Base-by-base conservation (phyloP, 1,140 invertebrate species). In the Lethrus apterus region DNA sequence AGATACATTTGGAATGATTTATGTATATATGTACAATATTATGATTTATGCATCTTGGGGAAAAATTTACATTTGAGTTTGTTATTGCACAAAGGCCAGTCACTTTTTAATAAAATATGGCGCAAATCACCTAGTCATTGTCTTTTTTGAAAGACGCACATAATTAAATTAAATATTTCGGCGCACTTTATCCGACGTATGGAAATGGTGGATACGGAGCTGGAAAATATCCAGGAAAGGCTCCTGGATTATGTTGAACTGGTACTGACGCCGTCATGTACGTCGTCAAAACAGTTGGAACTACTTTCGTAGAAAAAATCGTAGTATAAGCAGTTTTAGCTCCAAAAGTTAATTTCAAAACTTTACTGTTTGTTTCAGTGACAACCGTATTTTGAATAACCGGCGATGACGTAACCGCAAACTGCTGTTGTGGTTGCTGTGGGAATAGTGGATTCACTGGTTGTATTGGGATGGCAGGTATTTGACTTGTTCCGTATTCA, bases 261-360 rank as follows among this genome's bases (percentile, higher is more conserved):
- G 86, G 76, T 4, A 90, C 66, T 0, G 85, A 86, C 4, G 80
- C 78, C 0, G 86, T 89, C 31, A 90, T 73, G 58, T 86, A 86
- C 10, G 84, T 85, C 2, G 89, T 92, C 14, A 89, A 56, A 34
- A 83, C 73, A 1, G 88, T 92, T 10, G 88, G 88, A 14, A 91
- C 80, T 13, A 91, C 80, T 51, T 74, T 80, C n/a, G 87, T 90
- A 0, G 84, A 86, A 59, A 81, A 91, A 17, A 92, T 68, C 0
- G 87, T 91, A 0, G 89, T 92, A 58, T 85, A 86, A 0, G 88
- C 84, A 0, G 89, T 90, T 59, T 88, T 87, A 14, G 89, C 89
- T 3, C 88, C 87, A 62, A 93, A 92, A 1, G 86, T 90, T 9
- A 93, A 67, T 61, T 90, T 89, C 13, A 92, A 65, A 13, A 91